Percentiles rank a stretch among this genome's conserved stretches.
phyloP scores from a whole-genome alignment of 2,888 invertebrate genomes.

The Siphlonurus alternatus region DNA sequence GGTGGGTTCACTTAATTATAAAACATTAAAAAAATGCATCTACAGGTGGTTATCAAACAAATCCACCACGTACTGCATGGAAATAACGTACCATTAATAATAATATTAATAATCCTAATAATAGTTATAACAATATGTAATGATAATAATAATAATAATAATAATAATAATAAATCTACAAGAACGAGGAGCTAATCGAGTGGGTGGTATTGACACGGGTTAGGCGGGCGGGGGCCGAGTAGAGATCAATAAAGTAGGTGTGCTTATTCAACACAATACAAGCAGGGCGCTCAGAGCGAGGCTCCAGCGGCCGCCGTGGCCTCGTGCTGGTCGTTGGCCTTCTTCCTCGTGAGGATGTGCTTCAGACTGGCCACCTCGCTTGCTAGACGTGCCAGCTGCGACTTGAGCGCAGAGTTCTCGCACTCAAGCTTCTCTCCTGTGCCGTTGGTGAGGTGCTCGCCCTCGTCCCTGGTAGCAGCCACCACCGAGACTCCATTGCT shows the following conservation, averaged over 20 bases:
- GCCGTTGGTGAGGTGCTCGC: conserved; percentile 15
- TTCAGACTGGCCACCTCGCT: conserved; percentile 83
- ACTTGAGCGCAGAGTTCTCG: conserved; percentile 49
- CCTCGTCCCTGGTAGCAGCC: conserved; percentile 14
- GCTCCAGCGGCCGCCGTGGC: conserved; percentile 1
- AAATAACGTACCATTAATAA: neutral
- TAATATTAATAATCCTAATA: too few relatives aligned
- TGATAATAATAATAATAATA: too few relatives aligned
- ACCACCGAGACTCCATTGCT: conserved; percentile 21
- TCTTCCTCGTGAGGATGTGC: conserved; percentile 23
- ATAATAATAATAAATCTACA: too few relatives aligned
- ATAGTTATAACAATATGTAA: too few relatives aligned
- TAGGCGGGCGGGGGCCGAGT: neutral
- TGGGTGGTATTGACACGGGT: too few relatives aligned
- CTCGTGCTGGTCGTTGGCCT: conserved; percentile 7
- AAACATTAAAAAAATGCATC: neutral
- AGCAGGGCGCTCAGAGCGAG: neutral
- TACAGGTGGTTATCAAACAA: neutral
- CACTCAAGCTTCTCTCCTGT: conserved; percentile 23
- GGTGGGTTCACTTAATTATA: neutral
- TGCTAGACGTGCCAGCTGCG: conserved; percentile 72
- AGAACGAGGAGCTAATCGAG: too few relatives aligned
- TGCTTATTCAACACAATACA: neutral
- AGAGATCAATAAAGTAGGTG: neutral
- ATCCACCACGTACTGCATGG: neutral